Evolutionary conservation across 2,113 vertebrate genomes (phyloP), one percentile per base, ranked within the genome.

Genomic region (Corythaeola cristata): DNA sequence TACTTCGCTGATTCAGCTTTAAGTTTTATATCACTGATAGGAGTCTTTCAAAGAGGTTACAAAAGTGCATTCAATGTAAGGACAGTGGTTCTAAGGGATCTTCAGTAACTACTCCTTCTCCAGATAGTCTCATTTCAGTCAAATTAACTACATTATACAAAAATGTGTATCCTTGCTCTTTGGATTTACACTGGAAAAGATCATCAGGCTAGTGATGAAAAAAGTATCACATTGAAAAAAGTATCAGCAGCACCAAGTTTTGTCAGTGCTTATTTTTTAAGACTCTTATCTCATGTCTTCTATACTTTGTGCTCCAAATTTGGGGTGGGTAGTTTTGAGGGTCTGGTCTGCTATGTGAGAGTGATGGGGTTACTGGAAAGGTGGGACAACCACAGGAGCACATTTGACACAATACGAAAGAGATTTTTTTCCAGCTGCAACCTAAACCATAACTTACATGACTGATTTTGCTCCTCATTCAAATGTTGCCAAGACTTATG

Each of bases 1-100:
- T n/a, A 82, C 44, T 84, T 79, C 92, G 95, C 96, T 95, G 94
- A 97, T 81, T 94, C 93, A 93, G 93, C 94, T 95, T 80, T 83
- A 90, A 58, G 76, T 91, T 95, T 90, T 83, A 20, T 68, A 86
- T 71, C 87, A 80, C 68, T n/a, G 50, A 92, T 37, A 87, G 33
- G 12, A 95, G 53, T 89, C 77, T 93, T 95, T 96, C 93, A 87
- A n/a, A 94, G 92, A 97, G 95, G 96, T 94, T 92, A 90, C 72
- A 81, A n/a, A 96, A 91, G 68, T 68, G 52, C 56, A 68, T 67
- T 81, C 33, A 56, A 8, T 49, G 28, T 63, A 85, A 79, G 69
- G 73, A 73, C 22, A 82, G 27, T n/a, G 26, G 47, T 41, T 88
- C 35, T 60, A 85, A 84, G 2, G 26, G 47, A 63, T 81, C 52